Evolutionary conservation across 2,797 vertebrate species (phyloP), one percentile per base, ranked within the genome.

Genomic region (Microcaecilia unicolor): DNA sequence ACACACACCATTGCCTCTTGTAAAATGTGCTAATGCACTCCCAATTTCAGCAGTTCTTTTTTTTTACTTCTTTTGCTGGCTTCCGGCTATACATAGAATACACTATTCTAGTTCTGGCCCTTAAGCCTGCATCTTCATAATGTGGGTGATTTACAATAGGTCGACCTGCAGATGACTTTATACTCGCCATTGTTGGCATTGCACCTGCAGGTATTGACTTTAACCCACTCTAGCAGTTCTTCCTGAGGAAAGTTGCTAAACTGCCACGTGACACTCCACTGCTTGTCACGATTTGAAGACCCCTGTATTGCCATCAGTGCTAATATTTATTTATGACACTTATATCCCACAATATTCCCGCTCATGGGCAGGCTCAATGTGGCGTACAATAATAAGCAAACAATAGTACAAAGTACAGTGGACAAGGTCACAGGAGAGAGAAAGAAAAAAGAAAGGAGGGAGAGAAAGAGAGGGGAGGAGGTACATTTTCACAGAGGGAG

Each of bases 71-170:
- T 34, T 89, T 88, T 28, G 84, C 88, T 25, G 91, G 74, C 79
- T 96, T 98, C 37, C 95, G 89, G 70, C 95, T 98, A 63, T 98
- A 98, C 92, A 98, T 96, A 9, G 94, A 89, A 61, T 98, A 98
- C 1, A 97, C 92, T 51, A 88, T 69, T 72, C 96, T 97, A 12
- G 92, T 98, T 67, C 94, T 85, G 60, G 89, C 88, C 68, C 93
- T 97, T 51, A 99, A 70, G 18, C 88, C 93, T 19, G 91, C 86
- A 17, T 99, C 95, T 70, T 99, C 95, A 5, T 99, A 99, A 52
- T 98, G 95, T 1, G 95, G 95, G 44, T 98, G 95, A 63, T 98
- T 98, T 47, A 98, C 92, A 14, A 98, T 59, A 5, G 93, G 90
- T 15, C 91, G 82, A 14, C 85, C 78, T 0, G 93, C 80, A 2